phyloP scores from a whole-genome alignment of 2,797 vertebrate genomes.

The Sebastes elongatus region DNA sequence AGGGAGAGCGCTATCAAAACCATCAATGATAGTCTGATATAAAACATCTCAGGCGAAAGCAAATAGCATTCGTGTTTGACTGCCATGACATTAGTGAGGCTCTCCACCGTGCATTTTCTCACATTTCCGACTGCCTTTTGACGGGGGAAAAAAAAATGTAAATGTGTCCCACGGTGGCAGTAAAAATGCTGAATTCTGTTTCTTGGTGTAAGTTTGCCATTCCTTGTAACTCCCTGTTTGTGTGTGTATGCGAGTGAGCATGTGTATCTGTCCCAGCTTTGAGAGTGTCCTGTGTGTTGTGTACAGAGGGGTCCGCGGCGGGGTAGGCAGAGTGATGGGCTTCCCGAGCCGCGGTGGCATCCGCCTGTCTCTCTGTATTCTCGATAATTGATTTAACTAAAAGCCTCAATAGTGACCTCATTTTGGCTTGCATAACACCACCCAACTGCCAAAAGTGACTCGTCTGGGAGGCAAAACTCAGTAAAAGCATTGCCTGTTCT shows the following conservation, averaged over 20 bases:
- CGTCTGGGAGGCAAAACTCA: conserved; percentile 74
- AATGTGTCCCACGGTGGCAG: conserved; percentile 62
- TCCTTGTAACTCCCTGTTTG: conserved; percentile 14
- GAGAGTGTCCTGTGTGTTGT: conserved; percentile 51
- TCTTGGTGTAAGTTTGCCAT: conserved; percentile 31
- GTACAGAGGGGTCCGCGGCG: conserved; percentile 40
- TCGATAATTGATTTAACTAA: conserved; percentile 83
- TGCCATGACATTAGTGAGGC: conserved; percentile 72
- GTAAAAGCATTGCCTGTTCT: conserved; percentile 79
- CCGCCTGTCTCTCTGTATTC: conserved; percentile 68
- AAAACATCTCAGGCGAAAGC: conserved; percentile 72
- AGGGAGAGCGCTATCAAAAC: conserved; percentile 77
- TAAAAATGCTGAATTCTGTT: conserved; percentile 65
- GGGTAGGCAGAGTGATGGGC: conserved; percentile 67
- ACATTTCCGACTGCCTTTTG: conserved; percentile 54
- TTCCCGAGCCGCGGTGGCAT: conserved; percentile 60
- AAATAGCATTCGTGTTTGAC: conserved; percentile 77
- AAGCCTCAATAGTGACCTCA: conserved; percentile 82
- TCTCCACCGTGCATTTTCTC: conserved; percentile 58
- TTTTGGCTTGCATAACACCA: conserved; percentile 81
- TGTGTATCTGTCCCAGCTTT: conserved; percentile 40
- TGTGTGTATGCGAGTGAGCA: conserved; percentile 16
- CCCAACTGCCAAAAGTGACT: conserved; percentile 81
- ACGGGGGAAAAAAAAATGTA: conserved; percentile 39
- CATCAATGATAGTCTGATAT: conserved; percentile 69